Conservation (phyloP, 2,113 vertebrate species). For the Vombatus ursinus region DNA sequence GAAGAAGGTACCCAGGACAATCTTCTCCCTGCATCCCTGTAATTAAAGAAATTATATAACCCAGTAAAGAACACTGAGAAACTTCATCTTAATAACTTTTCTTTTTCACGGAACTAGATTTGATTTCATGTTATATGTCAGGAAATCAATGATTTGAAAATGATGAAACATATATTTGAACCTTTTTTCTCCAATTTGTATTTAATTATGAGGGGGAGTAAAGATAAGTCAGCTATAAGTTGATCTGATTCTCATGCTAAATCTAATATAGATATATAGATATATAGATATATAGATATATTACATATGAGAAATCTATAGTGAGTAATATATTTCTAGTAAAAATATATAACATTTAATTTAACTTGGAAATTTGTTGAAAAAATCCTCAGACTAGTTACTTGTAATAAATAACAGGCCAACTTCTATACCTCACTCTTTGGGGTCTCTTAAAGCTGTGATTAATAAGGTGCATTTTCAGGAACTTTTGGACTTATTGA, state of each 20-base stretch:
- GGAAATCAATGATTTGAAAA: not conserved
- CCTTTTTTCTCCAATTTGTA: not conserved
- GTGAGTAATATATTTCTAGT: constrained; percentile 55
- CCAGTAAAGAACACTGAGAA: not conserved
- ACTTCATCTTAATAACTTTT: not conserved
- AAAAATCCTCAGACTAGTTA: constrained; percentile 47
- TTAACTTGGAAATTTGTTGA: constrained; percentile 73
- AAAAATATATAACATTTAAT: constrained; percentile 74
- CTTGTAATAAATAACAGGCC: constrained; percentile 58
- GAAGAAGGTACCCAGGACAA: not conserved
- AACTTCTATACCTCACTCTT: constrained; percentile 7
- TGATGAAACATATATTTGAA: not conserved
- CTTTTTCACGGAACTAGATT: not conserved
- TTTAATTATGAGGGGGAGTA: not conserved
- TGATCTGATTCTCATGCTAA: not conserved
- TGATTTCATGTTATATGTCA: not conserved
- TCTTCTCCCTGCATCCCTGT: not conserved
- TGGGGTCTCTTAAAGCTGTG: constrained; percentile 50
- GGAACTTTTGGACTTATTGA: constrained; percentile 45
- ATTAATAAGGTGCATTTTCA: constrained; percentile 57
- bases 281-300: too few relatives aligned
- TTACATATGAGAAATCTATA: not conserved
- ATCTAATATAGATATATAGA: too few relatives aligned
- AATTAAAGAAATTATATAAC: not conserved
- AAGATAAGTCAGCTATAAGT: not conserved